Conservation (phyloP, 1,140 invertebrate species). For the Conopomorpha cramerella region DNA sequence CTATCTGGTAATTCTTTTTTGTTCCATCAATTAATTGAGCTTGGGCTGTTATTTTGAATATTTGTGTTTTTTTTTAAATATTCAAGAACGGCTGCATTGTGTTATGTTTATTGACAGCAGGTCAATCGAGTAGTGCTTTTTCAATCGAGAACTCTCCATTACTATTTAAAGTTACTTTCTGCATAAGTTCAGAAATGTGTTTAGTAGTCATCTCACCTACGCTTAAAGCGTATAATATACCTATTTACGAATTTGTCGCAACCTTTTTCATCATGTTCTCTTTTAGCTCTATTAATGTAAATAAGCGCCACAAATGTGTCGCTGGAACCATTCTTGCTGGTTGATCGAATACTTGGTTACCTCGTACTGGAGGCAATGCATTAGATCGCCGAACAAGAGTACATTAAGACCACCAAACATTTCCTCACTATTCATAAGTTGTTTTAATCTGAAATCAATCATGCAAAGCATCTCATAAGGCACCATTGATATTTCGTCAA, state of each 20-base stretch:
- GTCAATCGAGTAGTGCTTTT: conserved; percentile 11
- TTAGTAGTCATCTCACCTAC: conserved; percentile 7
- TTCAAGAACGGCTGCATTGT: conserved; percentile 6
- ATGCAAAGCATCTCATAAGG: conserved; percentile 32
- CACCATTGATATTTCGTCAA: conserved; percentile 46
- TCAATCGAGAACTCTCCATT: conserved; percentile 9
- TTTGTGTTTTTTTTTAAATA: conserved; percentile 5
- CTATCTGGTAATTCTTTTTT: no score
- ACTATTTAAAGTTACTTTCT: conserved; percentile 4
- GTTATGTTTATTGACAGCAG: conserved; percentile 7
- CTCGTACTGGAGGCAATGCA: conserved; percentile 31
- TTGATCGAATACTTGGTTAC: conserved; percentile 26
- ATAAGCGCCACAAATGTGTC: conserved; percentile 27
- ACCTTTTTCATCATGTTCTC: conserved; percentile 25
- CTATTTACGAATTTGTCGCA: conserved; percentile 14
- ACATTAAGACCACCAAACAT: conserved; percentile 19
- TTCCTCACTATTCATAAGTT: conserved; percentile 9
- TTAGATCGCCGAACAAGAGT: conserved; percentile 28
- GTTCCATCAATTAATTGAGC: conserved; percentile 7
- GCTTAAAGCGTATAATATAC: conserved; percentile 13
- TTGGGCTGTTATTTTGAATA: conserved; percentile 7
- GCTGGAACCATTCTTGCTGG: conserved; percentile 17
- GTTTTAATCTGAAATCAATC: conserved; percentile 27
- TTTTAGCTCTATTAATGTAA: conserved; percentile 23
- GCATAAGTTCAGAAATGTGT: conserved; percentile 4